Evolutionary conservation across 2,888 invertebrate species (phyloP), one percentile per base, ranked within the genome.

Genomic region (Drosophila merina): DNA sequence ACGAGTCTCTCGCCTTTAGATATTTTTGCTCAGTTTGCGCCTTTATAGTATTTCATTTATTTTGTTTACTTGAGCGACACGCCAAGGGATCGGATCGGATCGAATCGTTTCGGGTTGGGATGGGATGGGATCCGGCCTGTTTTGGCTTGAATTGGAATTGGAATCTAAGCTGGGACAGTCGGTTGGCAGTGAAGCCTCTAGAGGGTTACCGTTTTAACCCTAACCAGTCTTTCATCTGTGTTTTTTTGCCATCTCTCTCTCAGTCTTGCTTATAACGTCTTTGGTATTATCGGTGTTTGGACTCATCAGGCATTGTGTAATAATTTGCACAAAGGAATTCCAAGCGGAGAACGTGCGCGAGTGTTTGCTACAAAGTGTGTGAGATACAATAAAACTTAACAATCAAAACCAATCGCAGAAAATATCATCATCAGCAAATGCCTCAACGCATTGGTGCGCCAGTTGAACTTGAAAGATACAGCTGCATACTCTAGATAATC

Each of bases 221-320:
- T 75, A 72, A 69, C 56, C 56, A 70, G 63, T 64, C 63, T 67
- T 45, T 64, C 38, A 64, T 67, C 63, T 67, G 68, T 51, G 66
- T 44, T 47, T 48, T 48, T 60, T 59, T 20, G 26, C 33, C 25
- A 45, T 42, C 62, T 56, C 12, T 51, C 36, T 36, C 45, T 44
- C 57, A 48, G 25, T 8, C 31, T 2, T 28, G 9, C 20, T 50
- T n/a, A n/a, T 42, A 20, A 42, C n/a, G 33, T 47, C 44, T 14
- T 36, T 28, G 38, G 52, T 20, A 42, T 8, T 10, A 8, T 45
- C 20, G 26, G 12, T 26, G 20, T 25, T 50, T 52, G 57, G 56
- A 33, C 68, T 42, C 58, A 74, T 42, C 64, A 72, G 57, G 69
- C 73, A 77, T 82, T 82, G 88, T 88, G 86, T 86, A 83, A 84